Evolutionary conservation across 2,113 vertebrate species (phyloP).

Genomic region (Urocolius indicus): DNA sequence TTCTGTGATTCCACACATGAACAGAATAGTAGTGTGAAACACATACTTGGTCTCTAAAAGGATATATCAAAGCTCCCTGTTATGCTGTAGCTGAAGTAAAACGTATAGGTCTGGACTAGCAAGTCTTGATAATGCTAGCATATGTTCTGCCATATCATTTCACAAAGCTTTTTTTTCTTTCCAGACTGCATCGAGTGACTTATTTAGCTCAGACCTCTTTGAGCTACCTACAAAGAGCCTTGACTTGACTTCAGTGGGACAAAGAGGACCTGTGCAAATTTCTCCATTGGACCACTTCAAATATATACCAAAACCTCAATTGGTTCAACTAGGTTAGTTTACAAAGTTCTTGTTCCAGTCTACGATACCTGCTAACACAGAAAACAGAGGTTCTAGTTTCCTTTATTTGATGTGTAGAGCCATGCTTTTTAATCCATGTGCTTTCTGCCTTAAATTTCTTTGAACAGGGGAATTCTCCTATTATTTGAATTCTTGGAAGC

Average conservation of each 20-base stretch:
- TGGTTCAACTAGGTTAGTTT: constrained; percentile 74
- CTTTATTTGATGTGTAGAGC: not conserved
- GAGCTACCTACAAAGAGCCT: constrained; percentile 46
- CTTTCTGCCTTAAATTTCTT: not conserved
- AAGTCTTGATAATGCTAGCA: not conserved
- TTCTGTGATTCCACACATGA: not conserved
- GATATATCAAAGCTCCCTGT: not conserved
- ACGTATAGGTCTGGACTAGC: not conserved
- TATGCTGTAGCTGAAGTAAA: not conserved
- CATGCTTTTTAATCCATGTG: not conserved
- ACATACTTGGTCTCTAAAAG: not conserved
- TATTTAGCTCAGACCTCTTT: constrained; percentile 87
- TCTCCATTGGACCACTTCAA: constrained; percentile 81
- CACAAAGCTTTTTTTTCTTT: not conserved
- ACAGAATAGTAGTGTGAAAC: not conserved
- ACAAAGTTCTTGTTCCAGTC: not conserved
- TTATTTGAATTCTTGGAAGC: not conserved
- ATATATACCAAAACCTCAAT: not conserved
- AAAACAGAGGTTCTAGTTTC: not conserved
- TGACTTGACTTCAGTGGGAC: constrained; percentile 30
- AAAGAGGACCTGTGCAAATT: constrained; percentile 35
- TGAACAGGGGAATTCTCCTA: not conserved
- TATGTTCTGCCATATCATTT: not conserved
- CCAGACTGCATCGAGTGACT: constrained; percentile 79
- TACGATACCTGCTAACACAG: not conserved